Evolutionary conservation across 1,140 invertebrate species (phyloP), one percentile per base, ranked within the genome.

Genomic region (Nomia melanderi): DNA sequence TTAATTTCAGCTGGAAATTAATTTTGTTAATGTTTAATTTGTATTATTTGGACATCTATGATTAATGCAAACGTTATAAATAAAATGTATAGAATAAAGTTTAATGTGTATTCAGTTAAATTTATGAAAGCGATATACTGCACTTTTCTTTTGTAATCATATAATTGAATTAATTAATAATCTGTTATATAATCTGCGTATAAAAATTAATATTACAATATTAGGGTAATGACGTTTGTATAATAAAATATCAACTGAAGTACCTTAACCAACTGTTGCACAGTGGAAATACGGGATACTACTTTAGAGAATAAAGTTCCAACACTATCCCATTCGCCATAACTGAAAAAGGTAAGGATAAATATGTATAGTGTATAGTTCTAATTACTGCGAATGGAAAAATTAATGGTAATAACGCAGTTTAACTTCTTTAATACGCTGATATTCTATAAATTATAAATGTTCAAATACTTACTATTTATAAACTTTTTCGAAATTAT

Each of bases 381-480:
- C 29, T 50, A 27, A 20, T 29, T 27, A 20, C 3, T 29, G 9
- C 1, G 23, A 8, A 29, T 2, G 44, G 20, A 47, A 17, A 7
- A 2, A 3, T 5, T 3, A 47, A 47, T 5, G 8, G 3, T 36
- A 17, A 20, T 5, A n/a, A 50, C 5, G 1, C 0, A 20, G 6
- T 50, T 50, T 50, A 8, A 0, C 8, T 6, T 7, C 2, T 50
- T 8, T 6, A 36, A 36, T 36, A 50, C 0, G n/a, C 7, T 20
- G n/a, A 6, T 20, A 17, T 47, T 50, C 44, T 47, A 17, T 12
- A 44, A 47, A 36, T 36, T 5, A 47, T 17, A 14, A 4, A 20
- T 20, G 31, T 54, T 1, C n/a, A 25, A 33, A 23, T 72, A 91
- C 93, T 94, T 81, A 94, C 93, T 90, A 92, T 57, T 91, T 78